Percentiles rank a stretch among this genome's conserved stretches.
phyloP scores from a whole-genome alignment of 2,888 invertebrate genomes.

The Cataglyphis cursor region DNA sequence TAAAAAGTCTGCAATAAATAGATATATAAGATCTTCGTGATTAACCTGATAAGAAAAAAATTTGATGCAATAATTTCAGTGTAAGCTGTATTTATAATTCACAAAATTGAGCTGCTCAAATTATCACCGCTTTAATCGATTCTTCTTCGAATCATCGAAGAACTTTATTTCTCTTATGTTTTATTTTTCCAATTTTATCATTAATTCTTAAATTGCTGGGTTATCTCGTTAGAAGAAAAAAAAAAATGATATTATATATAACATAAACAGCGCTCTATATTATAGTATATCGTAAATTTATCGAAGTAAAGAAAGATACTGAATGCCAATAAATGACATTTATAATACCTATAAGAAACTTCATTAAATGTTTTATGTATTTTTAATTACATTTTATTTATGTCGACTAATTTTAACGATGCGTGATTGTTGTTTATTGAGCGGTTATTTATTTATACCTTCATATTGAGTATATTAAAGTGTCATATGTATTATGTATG shows the following conservation, averaged over 20 bases:
- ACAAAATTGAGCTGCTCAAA: background rate
- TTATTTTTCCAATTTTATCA: background rate
- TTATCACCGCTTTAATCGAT: background rate
- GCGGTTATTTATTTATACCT: background rate
- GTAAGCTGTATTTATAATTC: background rate
- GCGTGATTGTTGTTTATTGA: too few relatives aligned
- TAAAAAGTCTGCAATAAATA: background rate
- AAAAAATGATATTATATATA: background rate
- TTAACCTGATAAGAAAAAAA: background rate
- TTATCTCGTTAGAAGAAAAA: background rate
- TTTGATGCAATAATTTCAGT: background rate
- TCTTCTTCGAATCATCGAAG: background rate
- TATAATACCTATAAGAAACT: background rate
- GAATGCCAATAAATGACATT: background rate
- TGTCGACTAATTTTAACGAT: too few relatives aligned
- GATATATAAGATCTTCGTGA: background rate
- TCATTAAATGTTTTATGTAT: background rate
- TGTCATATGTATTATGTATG: background rate
- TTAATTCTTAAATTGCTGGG: background rate
- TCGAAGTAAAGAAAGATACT: background rate
- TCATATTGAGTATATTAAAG: background rate
- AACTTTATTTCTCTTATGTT: background rate
- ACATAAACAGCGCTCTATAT: background rate
- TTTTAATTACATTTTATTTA: slow-evolving; percentile 17
- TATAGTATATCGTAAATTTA: background rate